Evolutionary conservation across 1,140 invertebrate species (phyloP).

Genomic region (Globodera rostochiensis): DNA sequence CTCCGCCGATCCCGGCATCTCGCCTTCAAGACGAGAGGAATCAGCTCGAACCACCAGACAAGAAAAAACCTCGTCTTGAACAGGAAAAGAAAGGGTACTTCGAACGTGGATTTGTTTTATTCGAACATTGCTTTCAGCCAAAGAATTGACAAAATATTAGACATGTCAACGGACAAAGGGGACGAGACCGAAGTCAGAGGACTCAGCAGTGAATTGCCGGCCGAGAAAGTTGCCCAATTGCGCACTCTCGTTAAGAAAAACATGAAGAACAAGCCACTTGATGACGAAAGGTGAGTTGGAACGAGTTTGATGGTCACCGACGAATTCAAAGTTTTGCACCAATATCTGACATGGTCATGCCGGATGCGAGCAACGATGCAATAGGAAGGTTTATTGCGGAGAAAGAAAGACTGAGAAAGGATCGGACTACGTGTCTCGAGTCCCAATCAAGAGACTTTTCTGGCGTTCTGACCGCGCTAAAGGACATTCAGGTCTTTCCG

Average conservation of each 20-base stretch:
- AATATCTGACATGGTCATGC: slow-evolving; percentile 9
- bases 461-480: slow-evolving; percentile 33
- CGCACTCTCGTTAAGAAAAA: slow-evolving; percentile 53
- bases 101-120: neutral
- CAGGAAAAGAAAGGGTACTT: slow-evolving; percentile 53
- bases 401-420: slow-evolving; percentile 43
- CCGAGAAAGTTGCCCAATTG: slow-evolving; percentile 51
- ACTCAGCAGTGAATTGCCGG: slow-evolving; percentile 43
- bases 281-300: slow-evolving; percentile 33
- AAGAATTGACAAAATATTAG: slow-evolving; percentile 42
- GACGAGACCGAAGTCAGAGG: slow-evolving; percentile 39
- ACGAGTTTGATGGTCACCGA: neutral
- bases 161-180: slow-evolving; percentile 32
- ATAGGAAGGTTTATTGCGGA: slow-evolving; percentile 41
- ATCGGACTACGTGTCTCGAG: slow-evolving; percentile 39
- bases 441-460: slow-evolving; percentile 42
- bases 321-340: slow-evolving; percentile 7
- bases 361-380: slow-evolving; percentile 34
- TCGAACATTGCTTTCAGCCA: slow-evolving; percentile 29
- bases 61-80: slow-evolving; percentile 37
- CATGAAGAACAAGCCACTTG: slow-evolving; percentile 41
- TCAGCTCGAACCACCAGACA: slow-evolving; percentile 41
- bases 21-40: slow-evolving; percentile 36
- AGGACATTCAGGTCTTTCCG: slow-evolving; percentile 29
- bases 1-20: slow-evolving; percentile 43